Evolutionary conservation across 2,797 vertebrate species (phyloP).

Genomic region (Psittacula derbiana): DNA sequence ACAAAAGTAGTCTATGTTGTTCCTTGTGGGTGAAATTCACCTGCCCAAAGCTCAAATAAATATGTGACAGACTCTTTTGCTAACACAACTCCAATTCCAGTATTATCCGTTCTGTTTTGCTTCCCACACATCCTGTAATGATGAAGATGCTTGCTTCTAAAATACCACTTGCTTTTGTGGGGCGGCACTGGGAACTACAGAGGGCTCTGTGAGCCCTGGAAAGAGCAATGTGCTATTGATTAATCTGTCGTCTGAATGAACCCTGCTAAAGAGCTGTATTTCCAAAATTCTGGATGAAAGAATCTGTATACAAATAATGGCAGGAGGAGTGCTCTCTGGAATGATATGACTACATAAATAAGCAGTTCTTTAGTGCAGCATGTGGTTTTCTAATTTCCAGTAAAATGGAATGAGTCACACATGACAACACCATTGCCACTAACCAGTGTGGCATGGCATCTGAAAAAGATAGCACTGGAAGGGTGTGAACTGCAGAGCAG

Average conservation of each 20-base stretch:
- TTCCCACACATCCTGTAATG: slow-evolving; percentile 5
- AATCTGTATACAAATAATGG: slow-evolving; percentile 18
- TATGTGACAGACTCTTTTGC: background rate
- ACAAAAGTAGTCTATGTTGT: background rate
- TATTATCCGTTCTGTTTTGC: background rate
- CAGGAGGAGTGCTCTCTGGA: slow-evolving; percentile 20
- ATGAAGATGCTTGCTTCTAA: background rate
- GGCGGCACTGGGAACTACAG: background rate
- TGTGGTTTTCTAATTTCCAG: slow-evolving; percentile 67
- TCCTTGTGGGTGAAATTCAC: slow-evolving; percentile 16
- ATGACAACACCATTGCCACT: slow-evolving; percentile 53
- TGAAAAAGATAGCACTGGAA: slow-evolving; percentile 59
- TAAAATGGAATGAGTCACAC: slow-evolving; percentile 67
- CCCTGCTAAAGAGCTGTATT: background rate
- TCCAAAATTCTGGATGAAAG: slow-evolving; percentile 24
- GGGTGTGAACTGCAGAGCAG: slow-evolving; percentile 66
- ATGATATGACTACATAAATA: slow-evolving; percentile 31
- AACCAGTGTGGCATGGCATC: slow-evolving; percentile 61
- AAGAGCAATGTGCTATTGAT: slow-evolving; percentile 10
- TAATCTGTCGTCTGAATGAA: slow-evolving; percentile 23
- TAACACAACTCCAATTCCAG: background rate
- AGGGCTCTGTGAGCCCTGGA: background rate
- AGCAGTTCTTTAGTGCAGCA: slow-evolving; percentile 41
- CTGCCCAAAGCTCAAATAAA: slow-evolving; percentile 39
- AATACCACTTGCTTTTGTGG: slow-evolving; percentile 1